Base-by-base conservation (phyloP, 2,113 vertebrate species). In the Microcebus ravelobensis region DNA sequence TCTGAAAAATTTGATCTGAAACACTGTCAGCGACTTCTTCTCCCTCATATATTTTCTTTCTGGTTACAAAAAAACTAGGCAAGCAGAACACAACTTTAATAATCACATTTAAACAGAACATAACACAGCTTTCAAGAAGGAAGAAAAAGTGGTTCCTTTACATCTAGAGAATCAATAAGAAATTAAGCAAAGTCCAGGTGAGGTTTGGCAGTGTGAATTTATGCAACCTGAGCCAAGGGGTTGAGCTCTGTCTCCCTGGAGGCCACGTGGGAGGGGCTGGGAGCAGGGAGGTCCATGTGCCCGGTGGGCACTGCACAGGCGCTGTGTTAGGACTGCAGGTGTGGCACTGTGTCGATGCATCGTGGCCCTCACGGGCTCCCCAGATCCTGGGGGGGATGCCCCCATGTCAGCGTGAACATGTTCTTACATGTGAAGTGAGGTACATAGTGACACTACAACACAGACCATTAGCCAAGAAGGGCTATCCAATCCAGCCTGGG, bases 71-170 rank as follows among this genome's bases (percentile, higher is more conserved):
- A 90, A 90, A 71, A 55, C 20, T 50, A 93, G 89, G 79, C 94
- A 94, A 94, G 88, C 92, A 91, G 91, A 97, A 93, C 9, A 20
- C 55, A 91, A 91, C 71, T 96, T 96, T 80, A 82, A 63, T 83
- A 94, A 96, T 83, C 67, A 91, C 88, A 85, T 94, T 96, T 88
- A 91, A 96, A 95, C 89, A 96, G 82, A 91, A 97, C 79, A 89
- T 80, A 91, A 93, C 48, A 31, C 7, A 23, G 12, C 89, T 45
- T 97, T 94, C 67, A 94, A 94, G 79, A 92, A 82, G 63, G 50
- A 81, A 65, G 61, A 70, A 95, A 86, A 95, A 85, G 8, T 45
- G 21, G 25, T 91, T 79, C 13, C 18, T 97, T 6, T 34, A 76
- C 25, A 61, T 79, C 79, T 55, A 81, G 55, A 92, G 48, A 88